Conservation (phyloP, 2,888 invertebrate species). For the Masnerella sp. region DNA sequence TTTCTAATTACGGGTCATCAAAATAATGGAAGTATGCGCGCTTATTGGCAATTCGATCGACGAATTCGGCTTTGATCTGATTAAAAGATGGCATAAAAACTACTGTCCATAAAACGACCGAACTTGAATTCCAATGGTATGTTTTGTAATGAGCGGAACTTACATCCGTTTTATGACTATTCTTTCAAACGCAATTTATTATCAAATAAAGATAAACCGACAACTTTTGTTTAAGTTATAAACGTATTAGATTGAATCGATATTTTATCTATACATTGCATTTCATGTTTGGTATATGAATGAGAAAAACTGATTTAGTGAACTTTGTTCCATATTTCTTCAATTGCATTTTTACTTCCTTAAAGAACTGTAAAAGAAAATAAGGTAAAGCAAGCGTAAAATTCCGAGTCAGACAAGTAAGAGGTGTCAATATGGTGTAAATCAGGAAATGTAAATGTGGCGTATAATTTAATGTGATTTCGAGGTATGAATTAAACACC, state of each 20-base stretch:
- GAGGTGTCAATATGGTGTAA: too few species aligned
- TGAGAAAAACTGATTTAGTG: too few species aligned
- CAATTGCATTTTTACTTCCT: too few species aligned
- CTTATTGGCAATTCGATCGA: conserved; percentile 1
- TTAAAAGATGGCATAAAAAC: conserved; percentile 14
- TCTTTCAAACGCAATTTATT: conserved; percentile 26
- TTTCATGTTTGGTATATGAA: too few species aligned
- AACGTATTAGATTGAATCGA: neutral
- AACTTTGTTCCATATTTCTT: too few species aligned
- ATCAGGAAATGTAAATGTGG: too few species aligned
- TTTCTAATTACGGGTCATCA: conserved; percentile 14
- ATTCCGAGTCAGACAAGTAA: too few species aligned
- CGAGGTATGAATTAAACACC: too few species aligned
- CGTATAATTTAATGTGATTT: too few species aligned
- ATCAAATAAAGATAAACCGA: conserved; percentile 36
- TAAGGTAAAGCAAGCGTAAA: too few species aligned
- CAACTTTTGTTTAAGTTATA: conserved; percentile 23
- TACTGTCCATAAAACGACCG: conserved; percentile 1
- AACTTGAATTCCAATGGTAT: conserved; percentile 18
- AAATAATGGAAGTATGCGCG: conserved; percentile 17
- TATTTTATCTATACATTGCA: conserved; percentile 8
- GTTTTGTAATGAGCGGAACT: conserved; percentile 24
- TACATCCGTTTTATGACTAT: conserved; percentile 28
- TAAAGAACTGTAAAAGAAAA: too few species aligned
- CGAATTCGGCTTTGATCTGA: conserved; percentile 7